Base-by-base conservation (phyloP, 2,797 vertebrate genomes). In the Anguilla pacifica region DNA sequence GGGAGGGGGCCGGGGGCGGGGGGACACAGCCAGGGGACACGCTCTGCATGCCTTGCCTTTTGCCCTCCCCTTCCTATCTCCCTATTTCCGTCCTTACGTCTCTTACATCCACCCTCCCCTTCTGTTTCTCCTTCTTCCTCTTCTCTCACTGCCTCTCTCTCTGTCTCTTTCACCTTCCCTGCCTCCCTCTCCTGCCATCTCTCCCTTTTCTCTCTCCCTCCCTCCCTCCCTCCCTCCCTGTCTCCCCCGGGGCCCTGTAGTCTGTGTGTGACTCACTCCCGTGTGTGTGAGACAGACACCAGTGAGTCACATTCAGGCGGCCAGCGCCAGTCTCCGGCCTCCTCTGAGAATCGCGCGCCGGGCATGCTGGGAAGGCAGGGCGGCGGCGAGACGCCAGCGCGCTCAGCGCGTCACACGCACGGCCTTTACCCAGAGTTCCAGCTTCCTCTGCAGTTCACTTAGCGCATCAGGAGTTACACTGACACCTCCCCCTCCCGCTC, bases 231-330 rank as follows among this genome's bases (percentile, higher is more conserved):
- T 53, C 51, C 77, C 9, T 25, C 61, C 25, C 39, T 74, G 79
- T 64, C 86, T 55, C 53, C 70, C 55, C 31, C 3, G 55, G 10
- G 13, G n/a, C 83, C 6, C 46, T 59, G 17, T 6, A 59, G 57
- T 31, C 7, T n/a, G 55, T 31, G 31, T 35, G 83, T 84, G 83
- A 84, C 83, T 84, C 83, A 84, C 53, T 55, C 53, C 51, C 55
- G 83, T 84, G 22, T 43, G 31, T 81, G 77, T 88, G 88, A 86
- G 72, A 86, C 86, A 87, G 90, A 86, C 90, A 86, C 86, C 86
- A 86, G 86, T 88, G 89, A 88, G 88, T 90, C 88, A 88, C 84
- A 89, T 77, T 89, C 64, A 86, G 82, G 55, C 84, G 88, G 87
- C 85, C 22, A 61, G 87, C 61, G 81, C 79, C 77, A 89, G 87